Percentiles rank a stretch among this genome's conserved stretches.
phyloP scores from a whole-genome alignment of 2,797 vertebrate genomes.

The Threskiornis aethiopicus region DNA sequence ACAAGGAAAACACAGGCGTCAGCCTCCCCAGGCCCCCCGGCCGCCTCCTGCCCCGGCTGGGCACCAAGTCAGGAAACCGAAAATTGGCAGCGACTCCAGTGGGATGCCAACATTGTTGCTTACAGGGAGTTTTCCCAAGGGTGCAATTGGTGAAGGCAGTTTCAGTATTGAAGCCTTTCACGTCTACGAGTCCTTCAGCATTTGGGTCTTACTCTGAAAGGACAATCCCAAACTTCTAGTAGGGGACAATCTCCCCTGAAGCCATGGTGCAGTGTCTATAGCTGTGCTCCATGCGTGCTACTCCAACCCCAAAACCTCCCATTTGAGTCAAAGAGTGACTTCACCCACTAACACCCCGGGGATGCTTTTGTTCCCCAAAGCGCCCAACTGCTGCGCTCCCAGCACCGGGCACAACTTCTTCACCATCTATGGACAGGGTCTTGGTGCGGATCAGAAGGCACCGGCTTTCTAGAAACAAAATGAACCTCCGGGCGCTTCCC shows the following conservation, averaged over 20 bases:
- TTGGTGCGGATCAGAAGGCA: rapidly evolving
- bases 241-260: background rate
- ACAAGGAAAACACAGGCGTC: background rate
- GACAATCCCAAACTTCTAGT: background rate
- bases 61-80: rapidly evolving
- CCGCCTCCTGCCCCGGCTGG: background rate
- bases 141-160: rapidly evolving
- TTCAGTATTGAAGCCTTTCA: background rate
- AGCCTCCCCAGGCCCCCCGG: background rate
- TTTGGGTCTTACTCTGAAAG: background rate
- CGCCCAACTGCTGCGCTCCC: rapidly evolving
- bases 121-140: rapidly evolving
- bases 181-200: rapidly evolving
- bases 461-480: rapidly evolving
- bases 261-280: background rate
- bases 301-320: background rate
- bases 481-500: rapidly evolving
- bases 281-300: rapidly evolving
- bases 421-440: rapidly evolving
- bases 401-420: background rate
- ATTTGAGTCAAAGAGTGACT: rapidly evolving
- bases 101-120: rapidly evolving
- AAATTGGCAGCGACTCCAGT: rapidly evolving
- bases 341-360: rapidly evolving
- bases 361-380: background rate